Evolutionary conservation across 2,888 invertebrate genomes (phyloP), one percentile per base, ranked within the genome.

Genomic region (Sthenelais limicola): DNA sequence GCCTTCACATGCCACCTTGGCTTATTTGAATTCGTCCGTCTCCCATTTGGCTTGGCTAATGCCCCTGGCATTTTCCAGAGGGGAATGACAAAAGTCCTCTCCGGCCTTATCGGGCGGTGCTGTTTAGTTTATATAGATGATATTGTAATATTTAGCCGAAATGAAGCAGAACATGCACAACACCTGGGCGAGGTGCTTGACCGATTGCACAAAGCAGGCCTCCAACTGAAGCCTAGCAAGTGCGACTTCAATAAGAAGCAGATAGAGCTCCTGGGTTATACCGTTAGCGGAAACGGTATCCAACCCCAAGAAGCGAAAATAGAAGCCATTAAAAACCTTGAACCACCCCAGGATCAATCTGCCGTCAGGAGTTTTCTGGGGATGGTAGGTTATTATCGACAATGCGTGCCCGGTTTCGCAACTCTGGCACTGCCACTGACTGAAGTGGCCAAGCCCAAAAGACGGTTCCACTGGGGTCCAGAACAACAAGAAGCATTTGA

Each of bases 21-120:
- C 2, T 58, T 69, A 9, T 75, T 58, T 71, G 35, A 77, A 47
- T 76, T 77, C 38, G 21, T 21, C n/a, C 12, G 43, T 1, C 49
- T 77, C 38, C 73, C 68, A 18, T 76, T 77, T 54, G 76, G 76
- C 5, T 43, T 76, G n/a, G 38, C 43, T 1, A 77, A 76, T 70
- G 72, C 73, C 3, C 76, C 73, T 3, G 58, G 69, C 3, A 33
- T 26, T 2, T 77, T 76, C 52, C 72, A 68, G 38, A n/a, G 68
- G 1, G 33, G 49, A 1, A 76, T 77, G 74, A 52, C 67, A 5
- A 35, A 15, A 9, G 33, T 72, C 28, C 5, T 73, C 7, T 18
- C 28, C 21, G 58, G 35, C 32, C 24, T 28, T 9, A n/a, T 73
- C 3, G 70, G 58, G 3, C 71, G 9, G 49, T 28, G 58, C 1